Base-by-base conservation (phyloP, 2,113 vertebrate genomes). In the Galeopterus variegatus region DNA sequence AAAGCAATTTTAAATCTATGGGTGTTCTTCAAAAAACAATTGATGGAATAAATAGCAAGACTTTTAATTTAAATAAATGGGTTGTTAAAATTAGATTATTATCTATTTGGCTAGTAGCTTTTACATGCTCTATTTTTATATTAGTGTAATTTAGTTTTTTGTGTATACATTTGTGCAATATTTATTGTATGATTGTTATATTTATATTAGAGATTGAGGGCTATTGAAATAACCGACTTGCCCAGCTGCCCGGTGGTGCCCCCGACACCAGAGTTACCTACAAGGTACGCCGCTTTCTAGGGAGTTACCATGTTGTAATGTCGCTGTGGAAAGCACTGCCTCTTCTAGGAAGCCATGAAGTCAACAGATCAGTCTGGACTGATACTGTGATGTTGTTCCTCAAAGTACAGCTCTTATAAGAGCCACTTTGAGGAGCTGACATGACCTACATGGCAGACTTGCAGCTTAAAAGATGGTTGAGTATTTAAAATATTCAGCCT, bases 211-310 rank as follows among this genome's bases (percentile, higher is more conserved):
- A 99, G 99, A 98, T 98, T 99, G 98, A 99, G 98, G 98, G 99
- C 98, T 98, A 99, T 99, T 99, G 99, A 99, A 99, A 99, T 99
- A 98, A 98, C 98, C 98, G 98, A 99, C 98, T 98, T 99, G 98
- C 98, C 99, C 98, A 99, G 99, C 99, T 98, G 98, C 81, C 98
- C 98, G 98, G 98, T 99, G 98, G 96, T 99, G 97, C 98, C 98
- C 98, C 98, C 98, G 98, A 99, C 99, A 99, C 98, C 99, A 98
- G 99, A 99, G 98, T 99, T 99, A 99, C 98, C 98, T 98, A 97
- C 98, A 98, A 99, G 99, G 99, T 99, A 99, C 90, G 98, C 98
- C 98, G 98, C 98, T 96, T 98, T 98, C 94, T 98, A 98, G 98
- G 98, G 98, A 98, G 98, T 97, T 94, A 90, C 98, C 97, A 97